A percentile compares a stretch with the other conserved stretches of the same genome.
Conservation (phyloP, 2,113 vertebrate species). For the Forbesichthys agassizii region DNA sequence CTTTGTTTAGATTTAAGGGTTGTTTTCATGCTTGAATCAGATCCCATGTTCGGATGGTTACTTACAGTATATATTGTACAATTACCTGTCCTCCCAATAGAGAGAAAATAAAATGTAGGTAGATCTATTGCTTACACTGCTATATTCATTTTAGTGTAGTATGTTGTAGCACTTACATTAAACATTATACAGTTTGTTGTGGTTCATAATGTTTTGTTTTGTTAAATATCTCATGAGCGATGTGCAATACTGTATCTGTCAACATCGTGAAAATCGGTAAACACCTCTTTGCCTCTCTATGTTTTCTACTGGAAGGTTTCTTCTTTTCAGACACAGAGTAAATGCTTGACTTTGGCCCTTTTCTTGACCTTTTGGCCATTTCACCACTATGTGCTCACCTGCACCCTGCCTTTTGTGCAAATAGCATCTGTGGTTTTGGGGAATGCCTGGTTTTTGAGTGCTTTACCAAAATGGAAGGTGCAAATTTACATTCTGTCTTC, state of each 20-base stretch:
- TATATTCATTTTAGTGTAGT: no score
- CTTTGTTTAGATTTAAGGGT: neutral
- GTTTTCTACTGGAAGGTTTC: no score
- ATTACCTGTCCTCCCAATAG: neutral
- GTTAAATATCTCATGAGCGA: no score
- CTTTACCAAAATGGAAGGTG: slow-evolving; percentile 12
- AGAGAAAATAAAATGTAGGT: no score
- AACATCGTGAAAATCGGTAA: no score
- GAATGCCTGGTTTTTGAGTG: slow-evolving; percentile 2
- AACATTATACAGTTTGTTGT: no score
- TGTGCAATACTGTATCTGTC: no score
- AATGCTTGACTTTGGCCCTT: slow-evolving; percentile 20
- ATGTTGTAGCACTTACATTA: no score
- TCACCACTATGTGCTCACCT: slow-evolving; percentile 28
- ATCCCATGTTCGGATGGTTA: neutral
- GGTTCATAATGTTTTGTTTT: no score
- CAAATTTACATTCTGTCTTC: slow-evolving; percentile 4
- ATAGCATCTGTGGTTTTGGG: slow-evolving; percentile 30
- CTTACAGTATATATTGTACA: neutral
- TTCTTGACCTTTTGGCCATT: slow-evolving; percentile 21
- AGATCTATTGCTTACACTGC: no score
- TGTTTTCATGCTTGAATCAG: neutral
- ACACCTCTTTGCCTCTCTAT: no score
- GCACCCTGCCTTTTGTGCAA: slow-evolving; percentile 16
- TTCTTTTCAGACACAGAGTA: slow-evolving; percentile 15